phyloP scores from a whole-genome alignment of 2,888 invertebrate genomes.

The Hypena proboscidalis region DNA sequence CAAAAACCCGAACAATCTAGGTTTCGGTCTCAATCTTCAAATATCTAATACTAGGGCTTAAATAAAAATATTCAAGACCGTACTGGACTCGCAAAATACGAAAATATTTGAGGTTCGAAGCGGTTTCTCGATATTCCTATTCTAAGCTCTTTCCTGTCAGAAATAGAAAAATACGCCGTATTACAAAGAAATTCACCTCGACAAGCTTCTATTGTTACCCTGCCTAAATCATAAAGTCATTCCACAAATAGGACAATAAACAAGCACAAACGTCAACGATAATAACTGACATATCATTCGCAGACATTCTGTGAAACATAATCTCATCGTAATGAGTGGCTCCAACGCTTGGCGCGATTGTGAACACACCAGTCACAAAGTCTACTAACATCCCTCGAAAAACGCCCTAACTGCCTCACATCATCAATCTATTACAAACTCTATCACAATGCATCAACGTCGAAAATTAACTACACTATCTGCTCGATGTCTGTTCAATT shows the following conservation, averaged over 20 bases:
- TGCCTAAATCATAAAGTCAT: conserved; percentile 1
- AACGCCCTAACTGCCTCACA: conserved; percentile 27
- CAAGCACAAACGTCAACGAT: conserved; percentile 25
- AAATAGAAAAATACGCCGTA: neutral
- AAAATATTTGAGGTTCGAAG: no score
- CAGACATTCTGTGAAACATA: conserved; percentile 45
- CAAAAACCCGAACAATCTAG: no score
- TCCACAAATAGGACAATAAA: conserved; percentile 7
- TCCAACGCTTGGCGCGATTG: conserved; percentile 65
- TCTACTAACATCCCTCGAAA: conserved; percentile 11
- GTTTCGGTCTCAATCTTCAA: no score
- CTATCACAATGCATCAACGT: conserved; percentile 38
- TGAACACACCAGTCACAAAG: conserved; percentile 60
- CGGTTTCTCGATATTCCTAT: no score
- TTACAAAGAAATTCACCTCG: neutral
- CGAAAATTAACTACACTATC: conserved; percentile 47
- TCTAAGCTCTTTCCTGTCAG: no score
- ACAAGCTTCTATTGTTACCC: neutral
- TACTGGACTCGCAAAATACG: no score
- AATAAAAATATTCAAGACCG: no score
- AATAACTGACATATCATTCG: conserved; percentile 37
- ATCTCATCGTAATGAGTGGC: conserved; percentile 62
- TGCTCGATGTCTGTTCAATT: conserved; percentile 49
- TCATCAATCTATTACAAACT: conserved; percentile 49
- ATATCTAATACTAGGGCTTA: no score